Evolutionary conservation across 1,140 invertebrate species (phyloP).

Genomic region (Pemphigus obesinymphae): DNA sequence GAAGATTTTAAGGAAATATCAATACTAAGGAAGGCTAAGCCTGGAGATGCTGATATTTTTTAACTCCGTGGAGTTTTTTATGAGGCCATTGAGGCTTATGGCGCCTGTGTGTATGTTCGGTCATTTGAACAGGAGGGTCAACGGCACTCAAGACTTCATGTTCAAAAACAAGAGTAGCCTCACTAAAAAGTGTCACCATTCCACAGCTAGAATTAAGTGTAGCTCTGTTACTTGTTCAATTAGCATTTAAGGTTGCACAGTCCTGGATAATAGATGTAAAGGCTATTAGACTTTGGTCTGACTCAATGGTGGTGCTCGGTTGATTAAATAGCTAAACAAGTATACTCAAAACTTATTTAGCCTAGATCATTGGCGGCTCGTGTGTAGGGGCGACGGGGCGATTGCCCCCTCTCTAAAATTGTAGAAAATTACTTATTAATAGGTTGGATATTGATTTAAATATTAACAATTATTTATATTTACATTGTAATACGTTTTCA

Average conservation of each 20-base stretch:
- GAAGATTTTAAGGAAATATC: conserved; percentile 40
- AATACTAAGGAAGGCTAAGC: conserved; percentile 43
- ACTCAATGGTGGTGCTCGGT: conserved; percentile 41
- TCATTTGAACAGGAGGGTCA: conserved; percentile 47
- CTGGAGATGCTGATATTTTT: neutral
- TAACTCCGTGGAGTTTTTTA: conserved; percentile 49
- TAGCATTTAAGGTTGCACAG: conserved; percentile 43
- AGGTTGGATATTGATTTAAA: no score
- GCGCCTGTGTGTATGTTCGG: conserved; percentile 43
- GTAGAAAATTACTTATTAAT: no score
- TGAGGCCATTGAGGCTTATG: conserved; percentile 47
- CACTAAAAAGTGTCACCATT: conserved; percentile 50
- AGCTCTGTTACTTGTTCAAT: conserved; percentile 47
- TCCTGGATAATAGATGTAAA: neutral
- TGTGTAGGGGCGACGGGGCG: no score
- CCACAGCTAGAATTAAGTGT: conserved; percentile 48
- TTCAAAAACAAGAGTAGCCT: conserved; percentile 49
- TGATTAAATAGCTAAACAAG: conserved; percentile 46
- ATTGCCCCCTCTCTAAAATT: no score
- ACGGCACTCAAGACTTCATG: neutral
- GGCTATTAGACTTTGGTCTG: neutral
- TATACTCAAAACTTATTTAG: conserved; percentile 39
- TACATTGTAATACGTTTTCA: no score
- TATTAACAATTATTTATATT: no score
- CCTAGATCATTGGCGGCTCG: no score